Percentiles rank a stretch among this genome's conserved stretches.
Evolutionary conservation across 2,888 invertebrate species (phyloP).

Genomic region (Protophormia terraenovae): DNA sequence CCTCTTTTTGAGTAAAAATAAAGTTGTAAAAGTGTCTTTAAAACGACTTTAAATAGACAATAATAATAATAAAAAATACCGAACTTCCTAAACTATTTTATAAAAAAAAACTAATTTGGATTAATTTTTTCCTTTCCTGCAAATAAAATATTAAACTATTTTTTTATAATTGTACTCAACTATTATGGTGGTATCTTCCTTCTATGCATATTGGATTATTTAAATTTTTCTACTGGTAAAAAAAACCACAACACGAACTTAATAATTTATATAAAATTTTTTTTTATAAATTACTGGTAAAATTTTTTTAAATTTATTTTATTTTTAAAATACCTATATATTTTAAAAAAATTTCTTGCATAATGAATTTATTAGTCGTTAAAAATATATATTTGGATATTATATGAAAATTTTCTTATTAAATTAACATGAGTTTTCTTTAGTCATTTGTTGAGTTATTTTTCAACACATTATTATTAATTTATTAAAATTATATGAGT

Average conservation of each 20-base stretch:
- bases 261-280: neutral
- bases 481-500: neutral
- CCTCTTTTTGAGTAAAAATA: neutral
- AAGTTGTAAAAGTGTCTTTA: neutral
- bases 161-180: conserved; percentile 8
- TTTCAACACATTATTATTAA: neutral
- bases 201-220: conserved; percentile 21
- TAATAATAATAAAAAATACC: conserved; percentile 22
- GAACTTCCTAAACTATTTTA: conserved; percentile 14
- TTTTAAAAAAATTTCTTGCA: neutral
- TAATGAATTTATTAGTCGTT: neutral
- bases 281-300: conserved; percentile 43
- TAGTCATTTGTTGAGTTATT: conserved; percentile 14
- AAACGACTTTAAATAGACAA: conserved; percentile 33
- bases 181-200: neutral
- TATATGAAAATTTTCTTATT: neutral
- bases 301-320: too few species aligned
- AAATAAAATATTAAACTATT: neutral
- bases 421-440: conserved; percentile 42
- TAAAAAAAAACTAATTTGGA: neutral
- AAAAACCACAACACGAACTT: conserved; percentile 6
- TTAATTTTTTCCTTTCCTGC: neutral
- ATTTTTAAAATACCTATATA: neutral
- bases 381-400: neutral
- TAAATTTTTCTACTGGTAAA: neutral